Conservation (phyloP, 2,797 vertebrate genomes). For the Lagocephalus sceleratus region DNA sequence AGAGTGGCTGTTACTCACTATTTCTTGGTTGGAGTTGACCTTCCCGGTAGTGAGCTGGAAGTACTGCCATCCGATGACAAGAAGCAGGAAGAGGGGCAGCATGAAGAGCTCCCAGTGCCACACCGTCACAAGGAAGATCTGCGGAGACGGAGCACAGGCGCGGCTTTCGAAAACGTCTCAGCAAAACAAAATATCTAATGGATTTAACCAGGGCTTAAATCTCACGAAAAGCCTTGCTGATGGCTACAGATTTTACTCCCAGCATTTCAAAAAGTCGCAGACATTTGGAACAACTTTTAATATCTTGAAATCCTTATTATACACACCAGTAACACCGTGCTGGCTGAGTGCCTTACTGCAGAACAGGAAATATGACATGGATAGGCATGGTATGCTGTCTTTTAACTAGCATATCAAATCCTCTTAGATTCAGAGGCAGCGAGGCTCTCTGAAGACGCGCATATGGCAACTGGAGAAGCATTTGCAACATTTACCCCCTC, state of each 20-base stretch:
- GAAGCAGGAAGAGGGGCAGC: constrained; percentile 88
- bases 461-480: constrained; percentile 66
- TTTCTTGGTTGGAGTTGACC: constrained; percentile 79
- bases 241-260: constrained; percentile 58
- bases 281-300: constrained; percentile 67
- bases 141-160: constrained; percentile 62
- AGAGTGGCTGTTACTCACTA: constrained; percentile 77
- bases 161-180: constrained; percentile 46
- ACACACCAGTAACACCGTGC: constrained; percentile 55
- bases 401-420: constrained; percentile 73
- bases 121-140: constrained; percentile 91
- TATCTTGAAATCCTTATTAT: constrained; percentile 72
- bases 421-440: constrained; percentile 61
- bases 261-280: constrained; percentile 49
- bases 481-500: constrained; percentile 71
- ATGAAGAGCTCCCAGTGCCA: constrained; percentile 96
- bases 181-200: constrained; percentile 56
- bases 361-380: constrained; percentile 64
- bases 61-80: constrained; percentile 91
- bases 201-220: constrained; percentile 56
- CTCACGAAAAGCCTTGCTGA: constrained; percentile 39
- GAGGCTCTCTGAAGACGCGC: constrained; percentile 54
- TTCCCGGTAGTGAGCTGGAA: constrained; percentile 78
- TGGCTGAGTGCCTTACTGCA: constrained; percentile 60
- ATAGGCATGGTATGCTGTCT: constrained; percentile 56